A percentile compares a stretch with the other conserved stretches of the same genome.
phyloP scores from a whole-genome alignment of 64 coral and sea anemone genomes.

The Platygyra sinensis region DNA sequence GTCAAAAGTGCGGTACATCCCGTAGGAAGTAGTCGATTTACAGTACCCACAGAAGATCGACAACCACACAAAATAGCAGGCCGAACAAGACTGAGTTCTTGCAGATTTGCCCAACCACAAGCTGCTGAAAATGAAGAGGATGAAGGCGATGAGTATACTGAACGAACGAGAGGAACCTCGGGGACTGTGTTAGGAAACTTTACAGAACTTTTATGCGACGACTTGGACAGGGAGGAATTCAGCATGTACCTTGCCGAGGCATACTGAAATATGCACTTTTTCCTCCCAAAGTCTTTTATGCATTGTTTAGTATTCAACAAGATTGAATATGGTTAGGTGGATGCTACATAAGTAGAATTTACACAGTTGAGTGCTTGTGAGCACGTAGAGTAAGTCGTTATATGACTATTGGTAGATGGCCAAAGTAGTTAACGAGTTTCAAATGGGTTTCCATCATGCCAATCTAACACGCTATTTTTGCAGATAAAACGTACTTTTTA shows the following conservation, averaged over 20 bases:
- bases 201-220: conserved; percentile 82
- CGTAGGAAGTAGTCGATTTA: conserved; percentile 12
- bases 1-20: conserved; percentile 3
- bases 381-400: background rate
- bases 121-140: conserved; percentile 25
- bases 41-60: background rate
- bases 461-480: background rate
- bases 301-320: background rate
- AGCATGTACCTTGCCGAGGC: conserved; percentile 77
- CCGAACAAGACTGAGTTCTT: conserved; percentile 34
- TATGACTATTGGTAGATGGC: background rate
- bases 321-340: background rate
- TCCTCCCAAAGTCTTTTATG: background rate
- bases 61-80: background rate
- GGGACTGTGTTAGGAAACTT: conserved; percentile 78
- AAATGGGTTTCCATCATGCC: conserved; percentile 3
- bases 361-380: no score
- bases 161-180: conserved; percentile 18
- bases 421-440: conserved; percentile 5
- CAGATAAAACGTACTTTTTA: background rate
- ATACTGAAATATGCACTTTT: background rate
- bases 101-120: conserved; percentile 40
- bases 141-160: background rate
- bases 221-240: conserved; percentile 88
- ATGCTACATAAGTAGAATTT: background rate